phyloP scores from a whole-genome alignment of 2,797 vertebrate species.

The Capromys pilorides region DNA sequence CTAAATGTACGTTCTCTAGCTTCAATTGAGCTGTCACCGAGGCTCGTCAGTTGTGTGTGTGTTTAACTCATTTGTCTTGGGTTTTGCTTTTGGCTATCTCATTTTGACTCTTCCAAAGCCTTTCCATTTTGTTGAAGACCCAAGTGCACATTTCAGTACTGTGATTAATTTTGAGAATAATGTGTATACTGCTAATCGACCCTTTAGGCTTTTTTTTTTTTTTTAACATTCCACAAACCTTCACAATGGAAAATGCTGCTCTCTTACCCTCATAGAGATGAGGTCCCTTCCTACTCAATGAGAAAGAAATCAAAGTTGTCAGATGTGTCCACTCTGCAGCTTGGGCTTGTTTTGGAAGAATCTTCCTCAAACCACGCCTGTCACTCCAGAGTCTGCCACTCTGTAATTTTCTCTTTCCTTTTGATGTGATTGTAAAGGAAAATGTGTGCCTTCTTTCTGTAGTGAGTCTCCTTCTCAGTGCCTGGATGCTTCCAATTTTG shows the following conservation, averaged over 20 bases:
- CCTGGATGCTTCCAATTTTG: background rate
- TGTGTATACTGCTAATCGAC: background rate
- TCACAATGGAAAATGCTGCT: background rate
- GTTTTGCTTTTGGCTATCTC: background rate
- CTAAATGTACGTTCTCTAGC: conserved; percentile 75
- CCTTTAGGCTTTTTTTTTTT: background rate
- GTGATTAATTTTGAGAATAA: conserved; percentile 11
- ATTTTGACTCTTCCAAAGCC: conserved; percentile 17
- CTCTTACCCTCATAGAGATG: background rate
- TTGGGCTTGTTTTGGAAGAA: background rate
- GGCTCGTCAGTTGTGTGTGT: conserved; percentile 28
- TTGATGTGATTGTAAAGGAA: background rate
- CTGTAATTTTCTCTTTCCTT: background rate
- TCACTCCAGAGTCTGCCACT: background rate
- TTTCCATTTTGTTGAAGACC: background rate
- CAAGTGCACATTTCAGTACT: background rate
- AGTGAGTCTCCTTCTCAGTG: background rate
- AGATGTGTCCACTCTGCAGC: background rate
- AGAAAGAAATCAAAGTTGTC: background rate
- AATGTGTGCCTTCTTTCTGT: background rate
- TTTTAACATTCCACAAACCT: background rate
- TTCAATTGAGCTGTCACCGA: conserved; percentile 69
- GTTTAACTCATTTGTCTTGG: conserved; percentile 44
- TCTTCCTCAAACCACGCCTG: background rate
- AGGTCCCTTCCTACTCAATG: background rate